Base-by-base conservation (phyloP, 2,888 invertebrate genomes). In the Agrilus biguttatus region DNA sequence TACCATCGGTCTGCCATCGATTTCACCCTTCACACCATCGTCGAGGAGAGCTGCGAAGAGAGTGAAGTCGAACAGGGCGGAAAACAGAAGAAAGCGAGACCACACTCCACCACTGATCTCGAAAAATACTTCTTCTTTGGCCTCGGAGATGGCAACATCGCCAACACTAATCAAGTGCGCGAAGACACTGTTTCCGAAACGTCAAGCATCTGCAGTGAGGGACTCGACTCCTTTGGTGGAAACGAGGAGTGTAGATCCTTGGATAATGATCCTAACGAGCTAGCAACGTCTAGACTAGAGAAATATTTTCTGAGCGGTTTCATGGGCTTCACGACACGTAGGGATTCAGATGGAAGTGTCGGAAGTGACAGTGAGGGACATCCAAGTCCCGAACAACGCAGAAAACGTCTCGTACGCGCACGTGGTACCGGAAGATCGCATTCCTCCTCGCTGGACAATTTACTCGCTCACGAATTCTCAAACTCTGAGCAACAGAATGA, bases 21-120 rank as follows among this genome's bases (percentile, higher is more conserved):
- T 66, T 89, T 90, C 61, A 90, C 90, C 2, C 69, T 92, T 49
- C 91, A 92, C 60, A 92, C 92, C 1, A 92, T 92, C 53, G 83
- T 90, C 23, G 92, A 92, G 68, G 92, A 92, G 67, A 90, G 89
- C 56, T 91, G 91, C 63, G 91, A 92, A 68, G 92, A 92, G 65
- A 90, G 90, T 64, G 88, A 88, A 65, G 76, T 83, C 47, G 87
- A 87, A 55, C 79, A 77, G 36, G 57, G 63, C 2, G 44, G 65
- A 48, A 47, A 69, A 52, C 63, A 65, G 57, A 72, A 70, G 68
- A 75, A 77, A 64, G 73, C 74, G 50, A 72, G 83, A 43, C 80
- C 81, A 33, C 72, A 78, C 44, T 84, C 84, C 2, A 80, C 85
- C 1, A 87, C 89, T 0, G 87, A 90, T 57, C 66, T 91, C 49